Percentiles rank a stretch among this genome's conserved stretches.
Evolutionary conservation across 2,797 vertebrate species (phyloP).

Genomic region (Antennarius maculatus): DNA sequence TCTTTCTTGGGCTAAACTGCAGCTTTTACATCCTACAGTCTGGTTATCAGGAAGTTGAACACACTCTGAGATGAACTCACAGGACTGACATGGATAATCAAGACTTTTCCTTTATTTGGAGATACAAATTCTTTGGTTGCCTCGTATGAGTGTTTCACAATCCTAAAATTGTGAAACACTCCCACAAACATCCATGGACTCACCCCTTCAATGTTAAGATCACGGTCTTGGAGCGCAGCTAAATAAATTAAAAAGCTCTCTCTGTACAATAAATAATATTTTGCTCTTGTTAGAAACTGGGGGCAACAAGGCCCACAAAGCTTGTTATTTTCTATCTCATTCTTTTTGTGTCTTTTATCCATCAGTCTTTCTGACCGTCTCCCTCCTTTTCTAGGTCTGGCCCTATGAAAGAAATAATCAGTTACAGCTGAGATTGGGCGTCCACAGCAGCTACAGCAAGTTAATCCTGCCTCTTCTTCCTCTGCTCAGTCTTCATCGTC

Average conservation of each 20-base stretch:
- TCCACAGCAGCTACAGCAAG: slow-evolving; percentile 21
- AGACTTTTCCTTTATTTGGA: slow-evolving; percentile 3
- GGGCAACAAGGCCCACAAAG: slow-evolving; percentile 34
- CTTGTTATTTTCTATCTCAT: slow-evolving; percentile 17
- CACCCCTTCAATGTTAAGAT: neutral
- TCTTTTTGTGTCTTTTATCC: slow-evolving; percentile 17
- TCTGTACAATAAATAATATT: slow-evolving; percentile 19
- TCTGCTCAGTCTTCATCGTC: slow-evolving; percentile 13
- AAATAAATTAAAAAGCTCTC: slow-evolving; percentile 20
- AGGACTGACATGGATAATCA: slow-evolving; percentile 9
- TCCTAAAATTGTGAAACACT: slow-evolving; percentile 7
- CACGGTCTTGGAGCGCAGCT: slow-evolving; percentile 3
- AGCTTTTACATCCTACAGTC: slow-evolving; percentile 27
- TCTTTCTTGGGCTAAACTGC: neutral
- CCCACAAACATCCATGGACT: slow-evolving; percentile 2
- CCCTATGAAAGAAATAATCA: slow-evolving; percentile 20
- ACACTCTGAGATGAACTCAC: slow-evolving; percentile 36
- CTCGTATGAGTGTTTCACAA: slow-evolving; percentile 3
- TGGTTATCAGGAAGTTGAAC: slow-evolving; percentile 41
- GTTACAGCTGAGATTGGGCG: slow-evolving; percentile 26
- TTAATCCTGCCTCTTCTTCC: slow-evolving; percentile 6
- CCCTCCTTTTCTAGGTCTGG: slow-evolving; percentile 9
- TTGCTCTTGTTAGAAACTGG: slow-evolving; percentile 25
- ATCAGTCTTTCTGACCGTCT: slow-evolving; percentile 12
- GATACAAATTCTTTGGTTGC: neutral